Evolutionary conservation across 2,888 invertebrate species (phyloP), one percentile per base, ranked within the genome.

Genomic region (Coremacera marginata): DNA sequence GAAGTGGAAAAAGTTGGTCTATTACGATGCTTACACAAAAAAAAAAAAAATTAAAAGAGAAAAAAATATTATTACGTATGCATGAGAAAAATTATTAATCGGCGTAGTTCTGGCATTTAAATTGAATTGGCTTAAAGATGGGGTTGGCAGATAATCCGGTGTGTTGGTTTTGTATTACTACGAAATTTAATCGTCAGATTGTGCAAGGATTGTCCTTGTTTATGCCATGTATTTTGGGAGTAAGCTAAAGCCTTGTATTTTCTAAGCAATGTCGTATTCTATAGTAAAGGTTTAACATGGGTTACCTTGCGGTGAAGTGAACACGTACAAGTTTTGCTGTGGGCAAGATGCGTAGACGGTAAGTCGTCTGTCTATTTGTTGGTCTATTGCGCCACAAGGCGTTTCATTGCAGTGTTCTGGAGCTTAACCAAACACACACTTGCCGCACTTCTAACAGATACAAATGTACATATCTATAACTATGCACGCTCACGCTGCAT

Each of bases 321-420:
- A n/a, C 55, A 22, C 55, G 19, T 55, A n/a, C 55, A 7, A 22
- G 5, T 22, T 55, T 5, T n/a, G 55, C 55, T 9, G 19, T 60
- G 57, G 57, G 57, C 44, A 11, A 44, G 44, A 44, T 44, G 44
- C 44, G 57, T 27, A 27, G 57, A 19, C 57, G 57, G 57, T 22
- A 22, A 19, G 25, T n/a, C 25, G 71, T 37, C 37, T 60, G 57
- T 72, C 25, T 72, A 37, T 72, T 27, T 72, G 37, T 60, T 11
- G 19, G 68, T 34, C 68, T 44, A 44, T 44, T 11, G 14, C 44
- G 14, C 44, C 14, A 44, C 14, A 44, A 44, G 49, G 16, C 27
- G 55, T 52, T 8, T 19, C 68, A 14, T 7, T 31, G 51, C 68
- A 9, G 16, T 22, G 63, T 31, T 84, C 85, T 84, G 86, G 86